Base-by-base conservation (phyloP, 30 jellyfish, hydroid and myxozoan genomes). In the Sanderia malayensis region DNA sequence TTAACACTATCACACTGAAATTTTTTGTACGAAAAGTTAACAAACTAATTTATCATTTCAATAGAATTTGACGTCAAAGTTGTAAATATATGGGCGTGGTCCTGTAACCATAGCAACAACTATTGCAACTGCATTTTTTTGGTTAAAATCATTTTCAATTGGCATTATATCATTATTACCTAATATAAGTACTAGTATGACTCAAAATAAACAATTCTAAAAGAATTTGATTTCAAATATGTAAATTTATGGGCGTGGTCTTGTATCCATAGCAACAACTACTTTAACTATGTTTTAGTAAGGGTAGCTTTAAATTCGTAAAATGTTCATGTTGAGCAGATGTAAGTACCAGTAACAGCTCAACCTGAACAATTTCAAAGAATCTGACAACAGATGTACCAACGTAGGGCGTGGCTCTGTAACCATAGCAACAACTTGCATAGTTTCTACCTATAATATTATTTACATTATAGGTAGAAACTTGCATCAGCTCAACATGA, bases 211-310 rank as follows among this genome's bases (percentile, higher is more conserved):
- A n/a, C n/a, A n/a, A n/a, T n/a, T n/a, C n/a, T n/a, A n/a, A n/a
- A n/a, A n/a, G n/a, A n/a, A n/a, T n/a, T n/a, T n/a, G n/a, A n/a
- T n/a, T n/a, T n/a, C n/a, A n/a, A n/a, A n/a, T n/a, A n/a, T n/a
- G n/a, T 30, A 4, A n/a, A 6, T 4, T 53, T 26, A 15, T 60
- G 46, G 46, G 73, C 46, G 73, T 60, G 73, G 73, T 26, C 25
- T 19, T 26, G 58, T 26, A 4, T 61, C 49, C 58, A 22, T n/a
- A 19, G 31, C 6, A 57, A n/a, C 31, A n/a, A n/a, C n/a, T n/a
- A n/a, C n/a, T n/a, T n/a, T n/a, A n/a, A n/a, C n/a, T n/a, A n/a
- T n/a, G n/a, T n/a, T n/a, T n/a, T n/a, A n/a, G n/a, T 19, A 20
- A n/a, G n/a, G 31, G n/a, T 4, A 57, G 22, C n/a, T 9, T 4